A percentile compares a stretch with the other conserved stretches of the same genome.
phyloP scores from a whole-genome alignment of 2,888 invertebrate genomes.

The Megalurothrips usitatus region DNA sequence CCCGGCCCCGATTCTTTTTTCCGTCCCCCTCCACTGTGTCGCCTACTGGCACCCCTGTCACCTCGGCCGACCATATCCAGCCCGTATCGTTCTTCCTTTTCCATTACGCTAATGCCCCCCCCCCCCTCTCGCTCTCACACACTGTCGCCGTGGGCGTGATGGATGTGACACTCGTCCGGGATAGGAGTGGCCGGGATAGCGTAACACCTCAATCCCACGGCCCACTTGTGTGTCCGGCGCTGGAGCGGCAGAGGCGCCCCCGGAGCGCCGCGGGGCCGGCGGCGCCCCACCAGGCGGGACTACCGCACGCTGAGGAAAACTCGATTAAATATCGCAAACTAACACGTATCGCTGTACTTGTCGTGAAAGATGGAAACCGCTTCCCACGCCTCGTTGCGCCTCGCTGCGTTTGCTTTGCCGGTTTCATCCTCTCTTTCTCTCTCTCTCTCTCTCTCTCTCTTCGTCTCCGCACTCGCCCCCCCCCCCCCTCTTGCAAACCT shows the following conservation, averaged over 20 bases:
- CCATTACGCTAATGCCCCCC: constrained; percentile 10
- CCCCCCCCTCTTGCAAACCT: no score
- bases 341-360: no score
- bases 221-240: not conserved
- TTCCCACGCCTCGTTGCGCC: no score
- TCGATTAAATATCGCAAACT: no score
- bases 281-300: no score
- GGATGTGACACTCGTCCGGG: constrained; percentile 14
- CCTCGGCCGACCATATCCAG: not conserved
- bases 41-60: not conserved
- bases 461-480: not conserved
- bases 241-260: not conserved
- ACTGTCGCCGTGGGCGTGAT: not conserved
- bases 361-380: no score
- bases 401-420: not conserved
- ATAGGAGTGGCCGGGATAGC: constrained; percentile 2
- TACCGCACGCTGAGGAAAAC: no score
- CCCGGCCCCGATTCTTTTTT: not conserved
- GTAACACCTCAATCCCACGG: constrained; percentile 23
- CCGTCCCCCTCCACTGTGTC: not conserved
- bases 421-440: not conserved
- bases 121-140: not conserved
- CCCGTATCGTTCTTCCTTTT: constrained; percentile 10
- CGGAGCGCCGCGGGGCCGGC: no score
- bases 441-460: not conserved